Conservation (phyloP, 2,797 vertebrate genomes). For the Capromys pilorides region DNA sequence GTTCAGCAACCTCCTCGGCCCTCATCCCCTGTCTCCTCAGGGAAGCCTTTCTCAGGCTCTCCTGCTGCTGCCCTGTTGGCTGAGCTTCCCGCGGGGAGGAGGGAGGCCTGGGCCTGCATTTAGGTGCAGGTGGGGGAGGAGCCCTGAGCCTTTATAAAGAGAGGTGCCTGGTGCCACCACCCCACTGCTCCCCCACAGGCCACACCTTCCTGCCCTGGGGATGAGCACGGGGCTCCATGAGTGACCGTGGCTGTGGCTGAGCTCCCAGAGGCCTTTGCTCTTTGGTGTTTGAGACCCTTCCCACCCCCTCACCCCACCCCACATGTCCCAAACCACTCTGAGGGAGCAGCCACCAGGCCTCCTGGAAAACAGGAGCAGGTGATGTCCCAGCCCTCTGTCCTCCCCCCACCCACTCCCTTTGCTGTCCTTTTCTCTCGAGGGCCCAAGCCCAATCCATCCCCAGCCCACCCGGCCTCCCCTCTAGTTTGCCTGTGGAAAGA, state of each 20-base stretch:
- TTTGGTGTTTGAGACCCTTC: not conserved
- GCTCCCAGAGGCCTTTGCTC: not conserved
- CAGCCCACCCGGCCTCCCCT: not conserved
- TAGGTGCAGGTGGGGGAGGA: not conserved
- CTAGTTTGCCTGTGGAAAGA: not conserved
- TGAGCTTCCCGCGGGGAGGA: constrained; percentile 3
- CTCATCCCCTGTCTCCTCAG: not conserved
- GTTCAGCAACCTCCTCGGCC: not conserved
- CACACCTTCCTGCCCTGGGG: not conserved
- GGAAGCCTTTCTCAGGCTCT: constrained; percentile 38
- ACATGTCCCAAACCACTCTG: not conserved
- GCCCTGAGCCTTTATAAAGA: constrained; percentile 10
- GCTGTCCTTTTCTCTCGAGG: not conserved
- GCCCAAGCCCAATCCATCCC: not conserved
- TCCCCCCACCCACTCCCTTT: not conserved
- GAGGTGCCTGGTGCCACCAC: not conserved
- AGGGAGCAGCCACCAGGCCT: not conserved
- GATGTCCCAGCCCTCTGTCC: not conserved
- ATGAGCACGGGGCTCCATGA: not conserved
- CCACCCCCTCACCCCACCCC: no score
- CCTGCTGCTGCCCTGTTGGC: not conserved
- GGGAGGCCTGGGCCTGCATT: not conserved
- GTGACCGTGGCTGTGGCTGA: constrained; percentile 28
- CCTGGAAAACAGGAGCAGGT: not conserved
- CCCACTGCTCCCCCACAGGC: not conserved